Conservation (phyloP, 64 coral and sea anemone species). For the Orbicella faveolata region DNA sequence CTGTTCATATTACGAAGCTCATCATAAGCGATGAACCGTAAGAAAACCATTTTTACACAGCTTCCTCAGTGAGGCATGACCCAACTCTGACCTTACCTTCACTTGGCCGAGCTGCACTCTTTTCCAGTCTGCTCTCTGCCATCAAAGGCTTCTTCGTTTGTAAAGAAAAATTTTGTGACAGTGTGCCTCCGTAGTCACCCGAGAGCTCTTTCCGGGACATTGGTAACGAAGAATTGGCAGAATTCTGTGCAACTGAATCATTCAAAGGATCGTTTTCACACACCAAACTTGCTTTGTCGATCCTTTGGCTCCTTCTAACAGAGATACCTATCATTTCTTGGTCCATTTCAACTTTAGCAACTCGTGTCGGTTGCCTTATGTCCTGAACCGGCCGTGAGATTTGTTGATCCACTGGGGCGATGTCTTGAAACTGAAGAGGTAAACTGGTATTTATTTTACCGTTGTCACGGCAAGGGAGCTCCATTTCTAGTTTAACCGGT, state of each 20-base stretch:
- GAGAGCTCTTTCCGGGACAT: constrained; percentile 5
- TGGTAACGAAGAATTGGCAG: background rate
- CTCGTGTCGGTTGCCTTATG: background rate
- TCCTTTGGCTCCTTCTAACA: background rate
- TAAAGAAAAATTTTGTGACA: background rate
- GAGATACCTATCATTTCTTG: background rate
- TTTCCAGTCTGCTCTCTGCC: background rate
- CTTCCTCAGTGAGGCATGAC: background rate
- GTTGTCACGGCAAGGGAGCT: constrained; percentile 24
- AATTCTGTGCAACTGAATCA: background rate
- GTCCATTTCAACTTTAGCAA: background rate
- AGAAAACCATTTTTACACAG: no score
- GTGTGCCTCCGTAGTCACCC: background rate
- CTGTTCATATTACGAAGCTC: no score
- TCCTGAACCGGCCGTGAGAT: background rate
- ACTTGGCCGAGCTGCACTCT: background rate
- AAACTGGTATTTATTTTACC: background rate
- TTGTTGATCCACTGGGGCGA: no score
- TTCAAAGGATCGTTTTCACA: background rate
- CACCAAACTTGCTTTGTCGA: background rate
- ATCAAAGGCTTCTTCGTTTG: background rate
- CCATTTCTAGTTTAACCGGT: constrained; percentile 5
- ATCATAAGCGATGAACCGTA: no score
- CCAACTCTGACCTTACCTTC: background rate
- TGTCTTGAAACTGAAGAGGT: background rate